These are phyloP conservation scores for Sciurus carolinensis DNA, from an alignment of 2,797 vertebrate genomes.

Conservation along the genomic window DNA sequence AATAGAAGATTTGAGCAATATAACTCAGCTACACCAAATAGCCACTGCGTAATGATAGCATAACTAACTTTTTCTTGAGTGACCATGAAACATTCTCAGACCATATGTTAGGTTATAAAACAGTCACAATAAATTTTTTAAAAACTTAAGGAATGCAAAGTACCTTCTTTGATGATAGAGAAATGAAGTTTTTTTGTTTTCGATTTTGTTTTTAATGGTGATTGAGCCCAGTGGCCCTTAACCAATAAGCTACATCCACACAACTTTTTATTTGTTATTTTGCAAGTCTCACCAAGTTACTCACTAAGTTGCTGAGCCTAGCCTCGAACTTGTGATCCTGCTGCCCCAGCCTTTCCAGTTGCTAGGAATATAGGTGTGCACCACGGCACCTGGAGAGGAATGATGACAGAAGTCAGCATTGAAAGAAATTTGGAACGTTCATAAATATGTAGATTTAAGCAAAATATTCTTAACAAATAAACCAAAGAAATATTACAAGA, in stretches of 20 bases:
- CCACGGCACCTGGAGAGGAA: too few relatives aligned
- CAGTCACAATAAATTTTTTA: background rate
- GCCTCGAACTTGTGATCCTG: too few relatives aligned
- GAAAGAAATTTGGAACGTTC: background rate
- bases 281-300: too few relatives aligned
- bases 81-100: background rate
- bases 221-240: too few relatives aligned
- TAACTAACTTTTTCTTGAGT: background rate
- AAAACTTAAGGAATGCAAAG: background rate
- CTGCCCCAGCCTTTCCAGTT: too few relatives aligned
- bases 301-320: too few relatives aligned
- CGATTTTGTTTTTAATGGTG: too few relatives aligned
- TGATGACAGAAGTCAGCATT: background rate
- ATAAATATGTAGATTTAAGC: background rate
- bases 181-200: too few relatives aligned
- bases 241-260: too few relatives aligned
- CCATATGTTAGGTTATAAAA: background rate
- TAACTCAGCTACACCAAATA: background rate
- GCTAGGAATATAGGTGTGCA: too few relatives aligned
- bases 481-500: background rate
- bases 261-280: too few relatives aligned
- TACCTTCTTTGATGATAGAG: background rate
- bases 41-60: background rate
- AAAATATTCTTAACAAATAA: background rate
- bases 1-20: background rate